Percentiles rank a stretch among this genome's conserved stretches.
These are phyloP conservation scores for Falco peregrinus DNA, from an alignment of 2,797 vertebrate species.

Conservation along the genomic window DNA sequence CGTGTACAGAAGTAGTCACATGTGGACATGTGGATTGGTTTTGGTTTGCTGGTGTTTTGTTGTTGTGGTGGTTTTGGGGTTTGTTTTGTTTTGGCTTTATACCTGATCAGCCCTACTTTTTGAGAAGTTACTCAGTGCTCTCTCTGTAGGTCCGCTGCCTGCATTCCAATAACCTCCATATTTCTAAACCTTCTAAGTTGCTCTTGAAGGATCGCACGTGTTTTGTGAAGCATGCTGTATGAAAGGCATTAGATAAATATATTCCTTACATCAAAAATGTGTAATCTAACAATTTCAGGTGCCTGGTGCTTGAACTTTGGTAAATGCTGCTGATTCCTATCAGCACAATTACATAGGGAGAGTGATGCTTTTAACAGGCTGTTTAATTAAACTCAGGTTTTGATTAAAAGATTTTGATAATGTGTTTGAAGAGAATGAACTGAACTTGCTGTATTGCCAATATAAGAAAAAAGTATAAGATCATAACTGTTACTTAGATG, in stretches of 20 bases:
- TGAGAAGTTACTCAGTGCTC: background rate
- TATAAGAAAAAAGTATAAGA: background rate
- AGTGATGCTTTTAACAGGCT: background rate
- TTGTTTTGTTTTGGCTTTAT: background rate
- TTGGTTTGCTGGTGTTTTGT: background rate
- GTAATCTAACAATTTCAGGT: background rate
- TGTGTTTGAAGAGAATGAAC: background rate
- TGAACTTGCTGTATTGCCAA: background rate
- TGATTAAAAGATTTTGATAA: background rate
- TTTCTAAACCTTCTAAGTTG: background rate
- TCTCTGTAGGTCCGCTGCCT: background rate
- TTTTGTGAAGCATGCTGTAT: background rate
- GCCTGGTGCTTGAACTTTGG: background rate
- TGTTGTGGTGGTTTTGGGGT: background rate
- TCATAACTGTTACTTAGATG: background rate
- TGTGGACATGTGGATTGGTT: background rate
- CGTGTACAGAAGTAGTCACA: background rate
- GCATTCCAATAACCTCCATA: background rate
- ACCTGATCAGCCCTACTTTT: background rate
- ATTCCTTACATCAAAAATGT: background rate
- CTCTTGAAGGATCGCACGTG: background rate
- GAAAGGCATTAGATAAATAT: background rate
- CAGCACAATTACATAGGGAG: background rate
- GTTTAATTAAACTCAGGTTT: background rate
- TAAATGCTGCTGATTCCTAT: background rate